phyloP scores from a whole-genome alignment of 2,113 vertebrate species.

The Siniperca chuatsi region DNA sequence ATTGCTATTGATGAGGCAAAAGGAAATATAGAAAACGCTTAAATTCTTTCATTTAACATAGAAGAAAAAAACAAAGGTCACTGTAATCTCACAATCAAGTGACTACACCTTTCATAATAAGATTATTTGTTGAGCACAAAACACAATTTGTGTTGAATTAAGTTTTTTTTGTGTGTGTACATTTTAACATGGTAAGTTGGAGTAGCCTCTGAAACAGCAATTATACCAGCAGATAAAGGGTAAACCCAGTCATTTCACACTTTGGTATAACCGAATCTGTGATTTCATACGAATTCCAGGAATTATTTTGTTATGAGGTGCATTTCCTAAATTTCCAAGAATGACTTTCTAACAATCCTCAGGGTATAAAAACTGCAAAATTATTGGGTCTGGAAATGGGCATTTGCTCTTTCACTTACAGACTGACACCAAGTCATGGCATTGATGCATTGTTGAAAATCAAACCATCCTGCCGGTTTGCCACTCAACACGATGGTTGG shows the following conservation, averaged over 20 bases:
- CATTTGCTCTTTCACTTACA: background rate
- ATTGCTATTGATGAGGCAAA: background rate
- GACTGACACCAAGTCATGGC: background rate
- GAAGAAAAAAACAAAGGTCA: background rate
- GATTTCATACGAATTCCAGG: background rate
- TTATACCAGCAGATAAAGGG: background rate
- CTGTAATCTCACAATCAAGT: constrained; percentile 6
- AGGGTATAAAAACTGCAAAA: constrained; percentile 8
- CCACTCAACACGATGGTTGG: background rate
- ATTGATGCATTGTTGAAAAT: background rate
- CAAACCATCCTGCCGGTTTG: background rate
- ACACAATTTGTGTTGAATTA: background rate
- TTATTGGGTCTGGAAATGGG: background rate
- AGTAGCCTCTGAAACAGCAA: background rate
- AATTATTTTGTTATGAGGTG: background rate
- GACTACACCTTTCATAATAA: background rate
- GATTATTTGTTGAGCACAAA: background rate
- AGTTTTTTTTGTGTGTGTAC: background rate
- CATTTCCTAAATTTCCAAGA: background rate
- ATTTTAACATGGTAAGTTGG: background rate
- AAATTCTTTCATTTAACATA: background rate
- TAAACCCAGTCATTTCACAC: background rate
- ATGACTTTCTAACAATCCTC: background rate
- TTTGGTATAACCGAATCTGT: background rate
- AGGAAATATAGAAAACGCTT: background rate